Conservation (phyloP, 2,888 invertebrate species). For the Auanema freiburgensis region DNA sequence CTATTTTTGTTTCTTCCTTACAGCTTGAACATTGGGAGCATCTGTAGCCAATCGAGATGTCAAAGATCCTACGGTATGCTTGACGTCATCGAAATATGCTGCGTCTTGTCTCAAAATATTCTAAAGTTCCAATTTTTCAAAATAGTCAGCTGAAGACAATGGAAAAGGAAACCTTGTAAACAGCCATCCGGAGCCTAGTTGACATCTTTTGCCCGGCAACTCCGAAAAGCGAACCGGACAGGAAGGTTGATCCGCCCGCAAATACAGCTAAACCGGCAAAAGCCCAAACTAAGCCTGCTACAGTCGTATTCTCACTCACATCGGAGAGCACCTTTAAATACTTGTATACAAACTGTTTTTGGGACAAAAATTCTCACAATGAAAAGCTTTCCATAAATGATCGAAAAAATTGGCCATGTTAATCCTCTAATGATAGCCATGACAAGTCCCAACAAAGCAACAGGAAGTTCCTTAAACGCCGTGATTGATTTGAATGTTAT, state of each 20-base stretch:
- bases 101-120: conserved; percentile 65
- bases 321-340: conserved; percentile 23
- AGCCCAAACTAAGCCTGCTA: conserved; percentile 21
- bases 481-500: neutral
- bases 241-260: conserved; percentile 39
- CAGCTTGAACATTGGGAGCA: conserved; percentile 67
- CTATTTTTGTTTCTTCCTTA: conserved; percentile 42
- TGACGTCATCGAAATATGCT: conserved; percentile 67
- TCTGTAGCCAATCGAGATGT: conserved; percentile 66
- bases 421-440: conserved; percentile 48
- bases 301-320: conserved; percentile 26
- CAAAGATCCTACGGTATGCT: conserved; percentile 65
- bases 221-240: conserved; percentile 44
- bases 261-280: conserved; percentile 37
- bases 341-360: neutral
- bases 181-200: conserved; percentile 61
- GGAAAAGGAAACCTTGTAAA: conserved; percentile 42
- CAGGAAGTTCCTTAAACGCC: conserved; percentile 33
- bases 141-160: neutral
- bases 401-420: conserved; percentile 57
- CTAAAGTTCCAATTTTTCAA: conserved; percentile 40
- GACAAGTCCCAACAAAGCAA: conserved; percentile 42
- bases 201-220: conserved; percentile 50
- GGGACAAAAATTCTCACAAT: conserved; percentile 13
- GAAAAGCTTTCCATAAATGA: conserved; percentile 60